Evolutionary conservation across 2,797 vertebrate species (phyloP).

Genomic region (Moxostoma hubbsi): DNA sequence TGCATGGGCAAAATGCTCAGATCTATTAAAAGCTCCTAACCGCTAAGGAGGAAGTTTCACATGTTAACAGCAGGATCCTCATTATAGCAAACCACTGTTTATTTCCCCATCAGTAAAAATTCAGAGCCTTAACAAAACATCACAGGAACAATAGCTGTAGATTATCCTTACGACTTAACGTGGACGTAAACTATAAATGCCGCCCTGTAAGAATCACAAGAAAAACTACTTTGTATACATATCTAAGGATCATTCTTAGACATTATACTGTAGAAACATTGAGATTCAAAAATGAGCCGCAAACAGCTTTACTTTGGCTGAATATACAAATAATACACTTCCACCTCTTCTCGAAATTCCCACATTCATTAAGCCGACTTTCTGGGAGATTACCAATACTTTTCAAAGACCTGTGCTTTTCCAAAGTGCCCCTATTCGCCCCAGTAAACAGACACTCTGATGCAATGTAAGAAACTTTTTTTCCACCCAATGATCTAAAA

Average conservation of each 20-base stretch:
- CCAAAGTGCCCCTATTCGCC: not conserved
- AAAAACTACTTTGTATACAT: constrained; percentile 43
- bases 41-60: constrained; percentile 66
- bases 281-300: not conserved
- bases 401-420: not conserved
- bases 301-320: constrained; percentile 9
- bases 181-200: constrained; percentile 18
- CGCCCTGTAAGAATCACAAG: constrained; percentile 8
- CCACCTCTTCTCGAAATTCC: constrained; percentile 7
- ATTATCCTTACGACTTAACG: constrained; percentile 19
- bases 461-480: not conserved
- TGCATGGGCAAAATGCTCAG: constrained; percentile 36
- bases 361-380: constrained; percentile 4
- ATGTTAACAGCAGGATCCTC: constrained; percentile 72
- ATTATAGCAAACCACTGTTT: constrained; percentile 66
- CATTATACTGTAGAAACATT: constrained; percentile 4
- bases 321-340: constrained; percentile 20
- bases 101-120: constrained; percentile 38
- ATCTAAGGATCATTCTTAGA: constrained; percentile 13
- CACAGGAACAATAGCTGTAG: constrained; percentile 29
- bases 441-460: not conserved
- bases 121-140: constrained; percentile 38
- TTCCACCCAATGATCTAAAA: constrained; percentile 22
- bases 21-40: constrained; percentile 68
- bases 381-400: not conserved